Evolutionary conservation across 2,888 invertebrate genomes (phyloP), one percentile per base, ranked within the genome.

Genomic region (Empis stercorea): DNA sequence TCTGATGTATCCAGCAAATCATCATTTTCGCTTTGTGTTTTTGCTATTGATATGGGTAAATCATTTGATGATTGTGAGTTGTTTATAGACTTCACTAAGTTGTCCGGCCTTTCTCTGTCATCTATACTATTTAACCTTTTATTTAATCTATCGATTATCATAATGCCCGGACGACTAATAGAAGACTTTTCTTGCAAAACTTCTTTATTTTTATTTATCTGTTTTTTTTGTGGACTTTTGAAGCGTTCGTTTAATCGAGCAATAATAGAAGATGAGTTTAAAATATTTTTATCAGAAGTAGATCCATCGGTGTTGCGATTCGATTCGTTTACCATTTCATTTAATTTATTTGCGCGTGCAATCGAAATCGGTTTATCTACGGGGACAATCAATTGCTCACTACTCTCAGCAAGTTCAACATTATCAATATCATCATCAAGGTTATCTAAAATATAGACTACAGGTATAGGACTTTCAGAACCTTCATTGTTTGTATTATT

Each of bases 401-500:
- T 14, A 14, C 40, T 40, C 10, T 40, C 40, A 23, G 16, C 40
- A 13, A 40, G 17, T 14, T 40, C 40, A 23, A 27, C 23, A 40
- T 20, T 27, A 40, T 40, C 40, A 4, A 40, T 23, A 20, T 40
- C 40, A 14, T 40, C 27, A 23, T 40, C 40, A 14, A 40, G 20
- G n/a, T 40, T 23, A 40, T 40, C 40, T 9, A 40, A 14, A n/a
- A 40, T 40, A 40, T 40, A 23, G 2, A 40, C 23, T 30, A 43
- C 16, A 13, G 17, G 23, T 36, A 20, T 30, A 3, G 17, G 15
- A 30, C 36, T 10, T 23, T 30, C n/a, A 30, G 48, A 41, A 9
- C 39, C n/a, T 30, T 46, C 36, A 1, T 51, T 45, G 30, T 46
- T 36, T 40, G 43, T 36, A 27, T 47, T 17, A 6, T 43, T 37